Evolutionary conservation across 1,140 invertebrate genomes (phyloP), one percentile per base, ranked within the genome.

Genomic region (Coenobita brevimanus): DNA sequence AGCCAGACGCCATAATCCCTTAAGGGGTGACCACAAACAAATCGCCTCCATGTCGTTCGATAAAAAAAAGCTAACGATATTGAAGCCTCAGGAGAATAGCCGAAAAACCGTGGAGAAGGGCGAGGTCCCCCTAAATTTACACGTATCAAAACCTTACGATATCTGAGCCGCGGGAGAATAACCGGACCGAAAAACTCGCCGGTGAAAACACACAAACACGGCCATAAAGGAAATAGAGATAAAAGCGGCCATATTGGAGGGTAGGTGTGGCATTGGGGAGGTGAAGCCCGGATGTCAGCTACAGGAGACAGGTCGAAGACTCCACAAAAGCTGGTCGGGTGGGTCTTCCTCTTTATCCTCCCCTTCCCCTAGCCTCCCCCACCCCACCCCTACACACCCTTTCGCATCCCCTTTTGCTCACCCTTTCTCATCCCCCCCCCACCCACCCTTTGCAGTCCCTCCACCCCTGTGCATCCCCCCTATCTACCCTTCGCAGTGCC

Each of bases 311-410:
- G 84, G 38, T 79, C 75, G 75, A 86, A 86, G 84, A 50, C 38
- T 60, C 62, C 24, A 87, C 84, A 87, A 87, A 87, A 71, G 84
- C 75, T 75, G 84, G 84, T 80, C 84, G 60, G 82, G 64, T 87
- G 46, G 62, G 75, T 80, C 75, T 87, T 80, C 64, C 84, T 87
- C 57, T 71, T 87, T 80, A 80, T 80, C 76, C 84, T 36, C 76
- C 84, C 38, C 76, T 54, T 46, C 60, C 84, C 36, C 64, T 57
- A 3, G n/a, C 57, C 24, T 33, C 50, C 46, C 75, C 57, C 60
- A 17, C 84, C 62, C 41, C 43, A 17, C 46, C 17, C 27, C 75
- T n/a, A 27, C 30, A 17, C 67, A 27, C 67, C 27, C 21, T 71
- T 27, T 27, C 4, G 21, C 21, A 15, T 33, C 21, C 67, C 36